phyloP scores from a whole-genome alignment of 2,888 invertebrate species.

The Caenorhabditis sp. region DNA sequence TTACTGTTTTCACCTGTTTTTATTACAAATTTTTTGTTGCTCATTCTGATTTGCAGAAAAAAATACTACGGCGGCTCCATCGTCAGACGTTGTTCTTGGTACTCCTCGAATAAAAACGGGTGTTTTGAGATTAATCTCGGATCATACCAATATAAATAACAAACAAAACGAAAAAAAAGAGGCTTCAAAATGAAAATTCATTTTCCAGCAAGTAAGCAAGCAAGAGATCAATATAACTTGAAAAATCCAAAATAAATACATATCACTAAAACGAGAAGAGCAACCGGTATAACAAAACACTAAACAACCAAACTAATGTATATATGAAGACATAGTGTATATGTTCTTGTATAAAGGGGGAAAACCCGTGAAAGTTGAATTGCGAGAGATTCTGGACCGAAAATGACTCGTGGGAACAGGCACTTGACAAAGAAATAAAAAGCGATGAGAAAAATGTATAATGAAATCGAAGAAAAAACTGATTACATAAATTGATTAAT shows the following conservation, averaged over 20 bases:
- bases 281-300: neutral
- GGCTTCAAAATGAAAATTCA: too few relatives aligned
- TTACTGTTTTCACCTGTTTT: too few relatives aligned
- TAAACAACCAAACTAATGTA: neutral
- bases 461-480: conserved; percentile 4
- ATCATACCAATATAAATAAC: too few relatives aligned
- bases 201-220: too few relatives aligned
- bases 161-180: too few relatives aligned
- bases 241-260: conserved; percentile 2
- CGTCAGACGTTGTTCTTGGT: too few relatives aligned
- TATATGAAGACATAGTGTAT: neutral
- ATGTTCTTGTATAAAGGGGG: neutral
- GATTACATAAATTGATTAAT: conserved; percentile 4
- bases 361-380: neutral
- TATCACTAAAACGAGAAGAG: neutral
- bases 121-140: too few relatives aligned
- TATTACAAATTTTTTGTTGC: too few relatives aligned
- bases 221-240: too few relatives aligned
- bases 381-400: conserved; percentile 5
- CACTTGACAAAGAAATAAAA: conserved; percentile 1
- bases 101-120: too few relatives aligned
- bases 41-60: too few relatives aligned
- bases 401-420: neutral
- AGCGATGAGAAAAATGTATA: neutral
- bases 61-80: too few relatives aligned